These are phyloP conservation scores for Helicoverpa zea DNA, from an alignment of 1,140 invertebrate species.

Conservation along the genomic window DNA sequence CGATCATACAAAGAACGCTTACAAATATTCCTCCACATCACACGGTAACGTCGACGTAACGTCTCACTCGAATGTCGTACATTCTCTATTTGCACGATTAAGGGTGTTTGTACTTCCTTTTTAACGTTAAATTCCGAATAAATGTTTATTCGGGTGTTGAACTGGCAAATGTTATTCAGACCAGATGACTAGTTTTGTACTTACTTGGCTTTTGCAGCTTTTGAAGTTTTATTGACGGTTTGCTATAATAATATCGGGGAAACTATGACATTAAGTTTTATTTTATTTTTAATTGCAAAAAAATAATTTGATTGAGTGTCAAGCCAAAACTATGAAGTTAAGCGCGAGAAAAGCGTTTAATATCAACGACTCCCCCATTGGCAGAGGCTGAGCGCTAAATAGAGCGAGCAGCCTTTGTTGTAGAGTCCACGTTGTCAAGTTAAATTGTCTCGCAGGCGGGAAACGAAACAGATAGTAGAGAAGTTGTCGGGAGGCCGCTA, in stretches of 20 bases:
- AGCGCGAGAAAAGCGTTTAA: conserved; percentile 49
- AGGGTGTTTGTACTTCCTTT: conserved; percentile 66
- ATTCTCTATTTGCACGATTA: conserved; percentile 72
- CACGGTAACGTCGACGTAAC: conserved; percentile 61
- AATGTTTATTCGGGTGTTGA: conserved; percentile 60
- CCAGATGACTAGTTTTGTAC: not conserved
- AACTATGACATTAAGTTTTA: too few species aligned
- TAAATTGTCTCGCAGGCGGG: conserved; percentile 83
- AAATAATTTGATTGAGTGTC: not conserved
- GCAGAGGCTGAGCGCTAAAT: conserved; percentile 71
- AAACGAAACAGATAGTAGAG: conserved; percentile 83
- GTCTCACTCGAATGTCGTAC: conserved; percentile 66
- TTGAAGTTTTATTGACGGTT: not conserved
- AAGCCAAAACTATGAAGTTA: conserved; percentile 36
- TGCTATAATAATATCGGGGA: not conserved
- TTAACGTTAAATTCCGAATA: conserved; percentile 55
- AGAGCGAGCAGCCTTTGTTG: conserved; percentile 79
- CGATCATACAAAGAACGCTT: conserved; percentile 73
- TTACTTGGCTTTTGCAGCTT: not conserved
- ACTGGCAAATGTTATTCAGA: conserved; percentile 47
- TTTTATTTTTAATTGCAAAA: not conserved
- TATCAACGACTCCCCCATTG: conserved; percentile 64
- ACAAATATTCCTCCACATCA: conserved; percentile 70
- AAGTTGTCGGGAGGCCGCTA: conserved; percentile 76
- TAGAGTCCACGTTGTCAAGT: conserved; percentile 79